Conservation (phyloP, 2,888 invertebrate genomes). For the Leuctra nigra region DNA sequence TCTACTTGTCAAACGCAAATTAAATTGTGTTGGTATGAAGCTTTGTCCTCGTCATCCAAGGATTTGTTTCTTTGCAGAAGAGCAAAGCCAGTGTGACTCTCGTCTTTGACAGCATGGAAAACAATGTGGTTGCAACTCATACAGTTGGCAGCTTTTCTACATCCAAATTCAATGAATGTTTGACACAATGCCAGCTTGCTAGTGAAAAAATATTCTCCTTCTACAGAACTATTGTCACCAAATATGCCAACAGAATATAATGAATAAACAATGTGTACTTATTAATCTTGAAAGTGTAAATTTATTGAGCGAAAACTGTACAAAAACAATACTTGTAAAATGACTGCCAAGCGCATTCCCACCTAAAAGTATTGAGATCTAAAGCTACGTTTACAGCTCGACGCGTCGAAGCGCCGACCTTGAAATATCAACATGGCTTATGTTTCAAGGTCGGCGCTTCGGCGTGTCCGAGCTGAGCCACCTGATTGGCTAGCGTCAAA, state of each 20-base stretch:
- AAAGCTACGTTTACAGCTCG: too few species aligned
- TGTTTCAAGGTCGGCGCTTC: too few species aligned
- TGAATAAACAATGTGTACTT: not conserved
- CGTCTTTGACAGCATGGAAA: conserved; percentile 62
- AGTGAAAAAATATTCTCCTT: conserved; percentile 64
- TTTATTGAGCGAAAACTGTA: too few species aligned
- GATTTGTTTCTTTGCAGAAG: conserved; percentile 40
- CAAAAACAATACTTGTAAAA: too few species aligned
- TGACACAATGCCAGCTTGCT: conserved; percentile 57
- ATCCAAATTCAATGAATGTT: conserved; percentile 57
- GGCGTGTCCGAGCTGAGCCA: too few species aligned
- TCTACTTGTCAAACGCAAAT: not conserved
- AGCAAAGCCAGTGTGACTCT: conserved; percentile 61
- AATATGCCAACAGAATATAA: conserved; percentile 41
- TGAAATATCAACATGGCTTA: too few species aligned
- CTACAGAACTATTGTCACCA: conserved; percentile 57
- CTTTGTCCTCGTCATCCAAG: conserved; percentile 15
- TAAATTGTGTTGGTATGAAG: conserved; percentile 11
- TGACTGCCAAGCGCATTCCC: too few species aligned
- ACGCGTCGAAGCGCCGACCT: too few species aligned
- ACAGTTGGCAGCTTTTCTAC: conserved; percentile 63
- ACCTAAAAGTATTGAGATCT: too few species aligned
- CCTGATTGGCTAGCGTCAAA: too few species aligned
- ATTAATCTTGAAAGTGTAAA: too few species aligned
- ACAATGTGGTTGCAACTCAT: conserved; percentile 54